A percentile compares a stretch with the other conserved stretches of the same genome.
These are phyloP conservation scores for Hylyphantes graminicola DNA, from an alignment of 1,140 invertebrate species.

Conservation along the genomic window DNA sequence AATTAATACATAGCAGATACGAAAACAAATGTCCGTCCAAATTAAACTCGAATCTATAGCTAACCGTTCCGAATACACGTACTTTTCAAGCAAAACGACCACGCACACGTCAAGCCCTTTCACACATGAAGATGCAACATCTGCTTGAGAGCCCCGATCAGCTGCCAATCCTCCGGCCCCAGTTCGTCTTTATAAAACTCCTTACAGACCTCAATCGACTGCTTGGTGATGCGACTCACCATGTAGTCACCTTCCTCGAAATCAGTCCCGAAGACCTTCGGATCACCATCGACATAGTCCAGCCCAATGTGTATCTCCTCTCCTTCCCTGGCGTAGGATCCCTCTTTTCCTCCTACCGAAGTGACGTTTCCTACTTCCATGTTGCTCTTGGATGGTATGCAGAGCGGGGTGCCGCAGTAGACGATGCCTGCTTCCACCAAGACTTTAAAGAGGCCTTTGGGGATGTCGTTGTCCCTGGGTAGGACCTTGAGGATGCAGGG, in stretches of 20 bases:
- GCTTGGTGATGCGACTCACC: slow-evolving; percentile 94
- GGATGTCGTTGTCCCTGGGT: slow-evolving; percentile 91
- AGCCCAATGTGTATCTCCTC: slow-evolving; percentile 99
- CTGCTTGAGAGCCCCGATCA: slow-evolving; percentile 99
- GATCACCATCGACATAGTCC: slow-evolving; percentile 93
- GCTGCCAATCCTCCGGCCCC: slow-evolving; percentile 94
- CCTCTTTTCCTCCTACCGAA: slow-evolving; percentile 75
- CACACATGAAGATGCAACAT: slow-evolving; percentile 87
- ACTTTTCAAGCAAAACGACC: too few relatives aligned
- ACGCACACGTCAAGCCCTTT: neutral
- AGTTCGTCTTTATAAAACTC: slow-evolving; percentile 98
- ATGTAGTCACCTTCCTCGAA: slow-evolving; percentile 96
- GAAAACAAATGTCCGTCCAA: too few relatives aligned
- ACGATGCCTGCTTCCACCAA: slow-evolving; percentile 96
- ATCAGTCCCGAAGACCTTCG: slow-evolving; percentile 97
- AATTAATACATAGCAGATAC: too few relatives aligned
- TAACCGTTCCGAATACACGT: too few relatives aligned
- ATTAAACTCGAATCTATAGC: too few relatives aligned
- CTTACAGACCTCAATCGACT: slow-evolving; percentile 99
- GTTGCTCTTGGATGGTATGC: slow-evolving; percentile 94
- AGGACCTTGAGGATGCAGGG: slow-evolving; percentile 92
- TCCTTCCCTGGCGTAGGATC: slow-evolving; percentile 92
- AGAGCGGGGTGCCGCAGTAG: slow-evolving; percentile 95
- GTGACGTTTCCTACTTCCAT: slow-evolving; percentile 93
- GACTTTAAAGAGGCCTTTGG: slow-evolving; percentile 92